Percentiles rank a stretch among this genome's conserved stretches.
phyloP scores from a whole-genome alignment of 2,113 vertebrate genomes.

The Anolis sagrei region DNA sequence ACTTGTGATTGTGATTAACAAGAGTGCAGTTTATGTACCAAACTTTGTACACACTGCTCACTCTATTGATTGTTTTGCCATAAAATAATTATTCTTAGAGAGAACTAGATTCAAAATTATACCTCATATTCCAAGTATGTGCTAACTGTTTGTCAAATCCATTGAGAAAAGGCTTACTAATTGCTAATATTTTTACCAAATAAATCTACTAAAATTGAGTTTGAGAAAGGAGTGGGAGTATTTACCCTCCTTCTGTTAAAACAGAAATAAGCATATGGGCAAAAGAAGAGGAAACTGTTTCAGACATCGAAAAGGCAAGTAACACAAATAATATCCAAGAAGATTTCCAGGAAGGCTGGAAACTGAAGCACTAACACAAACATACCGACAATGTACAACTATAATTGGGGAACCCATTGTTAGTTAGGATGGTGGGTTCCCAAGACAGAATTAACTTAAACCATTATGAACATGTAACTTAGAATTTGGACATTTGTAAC shows the following conservation, averaged over 20 bases:
- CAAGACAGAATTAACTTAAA: no score
- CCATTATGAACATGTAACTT: no score
- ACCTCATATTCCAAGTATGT: neutral
- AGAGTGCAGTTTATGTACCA: neutral
- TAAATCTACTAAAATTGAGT: neutral
- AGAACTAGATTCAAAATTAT: neutral
- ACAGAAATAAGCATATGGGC: neutral
- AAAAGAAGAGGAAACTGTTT: neutral
- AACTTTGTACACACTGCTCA: neutral
- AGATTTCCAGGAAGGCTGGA: neutral
- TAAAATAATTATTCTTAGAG: constrained; percentile 6
- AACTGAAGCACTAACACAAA: neutral
- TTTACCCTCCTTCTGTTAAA: neutral
- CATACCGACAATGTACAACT: neutral
- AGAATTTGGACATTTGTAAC: no score
- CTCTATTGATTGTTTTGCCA: neutral
- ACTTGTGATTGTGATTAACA: neutral
- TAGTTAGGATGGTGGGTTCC: neutral
- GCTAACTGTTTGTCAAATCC: constrained; percentile 3
- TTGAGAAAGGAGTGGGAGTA: neutral
- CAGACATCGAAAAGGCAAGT: neutral
- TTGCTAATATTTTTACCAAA: constrained; percentile 7
- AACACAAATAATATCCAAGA: neutral
- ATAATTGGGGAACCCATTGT: neutral
- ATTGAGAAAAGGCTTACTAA: neutral